Base-by-base conservation (phyloP, 2,888 invertebrate species). In the Tortricodes alternella region DNA sequence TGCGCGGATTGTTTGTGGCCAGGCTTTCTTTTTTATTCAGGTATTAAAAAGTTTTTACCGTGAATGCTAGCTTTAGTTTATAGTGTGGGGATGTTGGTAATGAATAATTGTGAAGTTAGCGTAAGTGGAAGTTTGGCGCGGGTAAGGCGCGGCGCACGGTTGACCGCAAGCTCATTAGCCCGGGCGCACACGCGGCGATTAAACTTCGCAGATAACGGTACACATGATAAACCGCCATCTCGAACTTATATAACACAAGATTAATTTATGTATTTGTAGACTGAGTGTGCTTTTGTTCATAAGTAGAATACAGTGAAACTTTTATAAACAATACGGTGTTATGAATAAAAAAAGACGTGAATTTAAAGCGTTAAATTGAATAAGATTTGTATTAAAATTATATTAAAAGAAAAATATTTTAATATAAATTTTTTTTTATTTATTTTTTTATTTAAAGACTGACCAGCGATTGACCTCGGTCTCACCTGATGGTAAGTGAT, bases 151-250 rank as follows among this genome's bases (percentile, higher is more conserved):
- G 66, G 64, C 65, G 69, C 59, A 66, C 68, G 70, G 75, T 83
- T 86, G 86, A 89, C 89, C 89, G 81, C 89, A 89, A 83, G 61
- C 85, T 90, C 89, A 85, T 90, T 90, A 90, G 88, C 78, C 83
- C 65, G 68, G 74, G 85, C 78, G 83, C 83, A 83, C 89, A 88
- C 88, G 73, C 78, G 78, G 72, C 78, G 81, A 84, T 86, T 80
- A 82, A 86, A 84, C 85, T 85, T 74, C 58, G 68, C 67, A 83
- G 85, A 85, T 85, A 81, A 77, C 73, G 76, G 71, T 78, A 73
- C 74, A 76, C 72, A 80, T 79, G 83, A 83, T 85, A 83, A 75
- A 75, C 69, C 73, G 68, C 73, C 67, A 70, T 71, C 70, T 69
- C 67, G 68, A 73, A 66, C 73, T 71, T 66, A 69, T n/a, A n/a